These are phyloP conservation scores for Muraenolepis orangiensis DNA, from an alignment of 2,797 vertebrate genomes.

Conservation along the genomic window DNA sequence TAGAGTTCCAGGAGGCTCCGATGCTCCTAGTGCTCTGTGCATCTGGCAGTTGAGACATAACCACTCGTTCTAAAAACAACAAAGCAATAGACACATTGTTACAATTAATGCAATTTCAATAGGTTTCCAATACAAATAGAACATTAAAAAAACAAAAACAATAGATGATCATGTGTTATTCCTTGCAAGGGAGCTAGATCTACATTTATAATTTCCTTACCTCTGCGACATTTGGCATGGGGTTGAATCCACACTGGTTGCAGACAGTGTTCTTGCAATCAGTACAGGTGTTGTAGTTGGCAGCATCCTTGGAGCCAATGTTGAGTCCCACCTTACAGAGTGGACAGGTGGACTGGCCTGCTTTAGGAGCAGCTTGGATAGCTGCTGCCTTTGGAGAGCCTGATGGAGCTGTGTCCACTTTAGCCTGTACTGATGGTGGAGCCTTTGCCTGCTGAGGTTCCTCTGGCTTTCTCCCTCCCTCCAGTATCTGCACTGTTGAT, in stretches of 20 bases:
- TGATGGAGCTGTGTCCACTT: constrained; percentile 38
- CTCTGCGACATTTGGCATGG: constrained; percentile 78
- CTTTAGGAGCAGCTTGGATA: constrained; percentile 39
- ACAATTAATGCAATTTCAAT: background rate
- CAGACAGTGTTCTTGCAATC: constrained; percentile 80
- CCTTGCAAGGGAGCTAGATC: background rate
- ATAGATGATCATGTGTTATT: background rate
- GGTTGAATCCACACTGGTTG: constrained; percentile 90
- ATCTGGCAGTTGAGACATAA: constrained; percentile 96
- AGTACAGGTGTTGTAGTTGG: constrained; percentile 82
- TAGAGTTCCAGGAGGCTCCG: constrained; percentile 59
- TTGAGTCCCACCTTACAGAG: constrained; percentile 82
- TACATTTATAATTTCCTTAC: constrained; percentile 54
- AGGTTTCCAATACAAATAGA: background rate
- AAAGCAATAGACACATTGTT: background rate
- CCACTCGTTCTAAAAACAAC: constrained; percentile 73
- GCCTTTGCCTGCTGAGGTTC: constrained; percentile 66
- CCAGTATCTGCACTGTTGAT: constrained; percentile 26
- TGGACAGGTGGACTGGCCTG: constrained; percentile 63
- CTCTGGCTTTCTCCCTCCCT: constrained; percentile 32
- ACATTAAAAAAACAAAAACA: background rate
- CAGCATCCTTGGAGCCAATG: constrained; percentile 70
- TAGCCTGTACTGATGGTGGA: constrained; percentile 32
- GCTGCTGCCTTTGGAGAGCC: constrained; percentile 40
- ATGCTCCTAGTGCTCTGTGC: constrained; percentile 77